Evolutionary conservation across 2,888 invertebrate species (phyloP).

Genomic region (Agrotis clavis): DNA sequence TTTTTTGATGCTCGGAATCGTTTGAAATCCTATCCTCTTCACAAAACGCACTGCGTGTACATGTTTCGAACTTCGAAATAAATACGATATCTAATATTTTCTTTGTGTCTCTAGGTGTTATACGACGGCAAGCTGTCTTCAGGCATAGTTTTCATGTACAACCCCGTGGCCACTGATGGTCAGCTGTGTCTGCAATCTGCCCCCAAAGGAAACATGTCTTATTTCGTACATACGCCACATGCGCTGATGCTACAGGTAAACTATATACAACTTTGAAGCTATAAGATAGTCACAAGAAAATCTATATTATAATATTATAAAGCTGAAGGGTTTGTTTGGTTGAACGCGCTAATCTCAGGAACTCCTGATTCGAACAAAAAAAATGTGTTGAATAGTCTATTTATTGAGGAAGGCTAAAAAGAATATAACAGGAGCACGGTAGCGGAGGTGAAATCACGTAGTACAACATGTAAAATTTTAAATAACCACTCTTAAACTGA

Average conservation of each 20-base stretch:
- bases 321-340: no score
- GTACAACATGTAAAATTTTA: no score
- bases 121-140: conserved; percentile 99
- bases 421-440: no score
- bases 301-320: no score
- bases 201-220: conserved; percentile 98
- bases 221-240: conserved; percentile 99
- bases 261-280: not conserved
- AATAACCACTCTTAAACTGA: no score
- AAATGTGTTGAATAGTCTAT: no score
- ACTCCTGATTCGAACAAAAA: no score
- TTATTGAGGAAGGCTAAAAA: no score
- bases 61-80: not conserved
- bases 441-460: no score
- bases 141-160: conserved; percentile 99
- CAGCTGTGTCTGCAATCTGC: conserved; percentile 99
- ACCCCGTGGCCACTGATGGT: conserved; percentile 99
- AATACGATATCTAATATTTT: conserved; percentile 3
- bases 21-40: conserved; percentile 10
- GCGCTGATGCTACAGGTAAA: conserved; percentile 99
- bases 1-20: not conserved
- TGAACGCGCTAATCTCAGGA: no score
- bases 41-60: conserved; percentile 46
- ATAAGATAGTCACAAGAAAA: no score
- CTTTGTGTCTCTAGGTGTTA: conserved; percentile 93